These are phyloP conservation scores for Clupea harengus DNA, from an alignment of 2,113 vertebrate genomes.

Conservation along the genomic window DNA sequence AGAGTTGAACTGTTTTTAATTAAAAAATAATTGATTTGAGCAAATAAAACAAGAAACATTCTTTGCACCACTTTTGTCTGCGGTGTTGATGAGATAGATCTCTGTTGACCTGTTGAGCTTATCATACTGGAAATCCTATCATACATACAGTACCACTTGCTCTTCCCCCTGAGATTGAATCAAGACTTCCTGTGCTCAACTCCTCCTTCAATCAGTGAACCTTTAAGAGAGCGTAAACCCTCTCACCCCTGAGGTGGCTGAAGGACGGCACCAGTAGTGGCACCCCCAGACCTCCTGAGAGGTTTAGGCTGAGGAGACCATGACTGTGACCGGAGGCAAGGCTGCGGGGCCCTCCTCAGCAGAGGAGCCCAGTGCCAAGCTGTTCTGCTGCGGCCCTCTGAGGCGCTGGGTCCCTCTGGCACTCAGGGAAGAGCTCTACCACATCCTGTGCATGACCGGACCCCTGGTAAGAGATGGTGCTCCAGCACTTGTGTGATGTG, in stretches of 20 bases:
- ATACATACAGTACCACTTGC: neutral
- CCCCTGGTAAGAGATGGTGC: constrained; percentile 65
- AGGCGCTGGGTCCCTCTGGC: constrained; percentile 54
- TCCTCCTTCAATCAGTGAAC: neutral
- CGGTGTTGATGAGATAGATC: neutral
- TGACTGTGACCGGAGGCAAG: constrained; percentile 16
- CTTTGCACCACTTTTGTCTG: neutral
- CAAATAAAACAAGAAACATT: neutral
- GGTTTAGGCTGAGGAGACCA: constrained; percentile 12
- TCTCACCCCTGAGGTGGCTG: neutral
- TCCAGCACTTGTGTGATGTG: neutral
- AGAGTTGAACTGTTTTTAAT: too few relatives aligned
- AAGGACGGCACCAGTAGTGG: neutral
- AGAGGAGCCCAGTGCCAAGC: constrained; percentile 49
- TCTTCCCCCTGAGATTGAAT: neutral
- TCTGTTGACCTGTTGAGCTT: too few relatives aligned
- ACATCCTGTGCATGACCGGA: constrained; percentile 68
- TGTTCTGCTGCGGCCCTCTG: constrained; percentile 61
- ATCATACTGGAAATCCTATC: neutral
- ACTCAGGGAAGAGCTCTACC: constrained; percentile 67
- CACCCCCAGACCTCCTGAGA: too few relatives aligned
- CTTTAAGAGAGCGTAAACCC: neutral
- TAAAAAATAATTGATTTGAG: too few relatives aligned
- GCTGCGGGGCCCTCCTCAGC: constrained; percentile 39
- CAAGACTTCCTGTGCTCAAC: neutral